phyloP scores from a whole-genome alignment of 2,113 vertebrate genomes.

The Azemiops feae region DNA sequence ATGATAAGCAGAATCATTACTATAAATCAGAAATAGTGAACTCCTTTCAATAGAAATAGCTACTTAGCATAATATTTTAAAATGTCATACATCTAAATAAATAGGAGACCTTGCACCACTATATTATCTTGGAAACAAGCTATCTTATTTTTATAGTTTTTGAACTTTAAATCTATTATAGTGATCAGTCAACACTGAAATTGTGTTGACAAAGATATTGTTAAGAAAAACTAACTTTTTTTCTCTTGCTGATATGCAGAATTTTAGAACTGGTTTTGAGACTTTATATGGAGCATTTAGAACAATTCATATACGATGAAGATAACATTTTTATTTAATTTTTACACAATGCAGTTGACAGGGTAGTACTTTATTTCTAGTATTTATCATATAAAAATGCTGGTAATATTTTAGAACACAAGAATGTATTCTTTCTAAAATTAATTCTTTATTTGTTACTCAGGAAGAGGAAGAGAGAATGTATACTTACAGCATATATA shows the following conservation, averaged over 20 bases:
- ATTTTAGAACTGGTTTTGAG: slow-evolving; percentile 28
- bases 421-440: not conserved
- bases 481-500: not conserved
- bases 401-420: not conserved
- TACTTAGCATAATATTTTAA: slow-evolving; percentile 41
- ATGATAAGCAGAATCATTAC: slow-evolving; percentile 34
- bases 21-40: slow-evolving; percentile 42
- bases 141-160: slow-evolving; percentile 58
- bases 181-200: slow-evolving; percentile 22
- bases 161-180: slow-evolving; percentile 58
- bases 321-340: not conserved
- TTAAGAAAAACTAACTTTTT: slow-evolving; percentile 33
- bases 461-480: not conserved
- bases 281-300: slow-evolving; percentile 10
- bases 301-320: not conserved
- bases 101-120: slow-evolving; percentile 18
- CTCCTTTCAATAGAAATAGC: slow-evolving; percentile 38
- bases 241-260: not conserved
- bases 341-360: not conserved
- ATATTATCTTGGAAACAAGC: slow-evolving; percentile 36
- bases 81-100: slow-evolving; percentile 33
- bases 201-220: slow-evolving; percentile 1
- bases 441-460: not conserved
- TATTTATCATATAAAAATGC: not conserved
- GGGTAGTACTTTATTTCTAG: not conserved